Evolutionary conservation across 1,140 invertebrate species (phyloP).

Genomic region (Lordiphosa clarofinis): DNA sequence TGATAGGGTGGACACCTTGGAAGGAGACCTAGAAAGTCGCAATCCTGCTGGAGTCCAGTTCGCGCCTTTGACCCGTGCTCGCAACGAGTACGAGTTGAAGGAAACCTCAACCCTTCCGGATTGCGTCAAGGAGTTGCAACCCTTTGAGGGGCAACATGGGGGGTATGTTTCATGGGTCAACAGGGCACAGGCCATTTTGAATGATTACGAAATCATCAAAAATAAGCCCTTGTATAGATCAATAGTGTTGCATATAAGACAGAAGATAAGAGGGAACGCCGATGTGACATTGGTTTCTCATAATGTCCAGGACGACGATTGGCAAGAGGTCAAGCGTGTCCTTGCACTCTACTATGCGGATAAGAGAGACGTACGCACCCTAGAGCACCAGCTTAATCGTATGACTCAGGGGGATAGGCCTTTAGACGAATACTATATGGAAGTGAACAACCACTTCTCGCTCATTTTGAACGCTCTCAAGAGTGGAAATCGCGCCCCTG

Average conservation of each 20-base stretch:
- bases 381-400: background rate
- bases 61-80: too few species aligned
- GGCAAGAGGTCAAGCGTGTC: conserved; percentile 4
- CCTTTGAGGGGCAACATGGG: background rate
- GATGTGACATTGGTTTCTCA: conserved; percentile 1
- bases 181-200: conserved; percentile 10
- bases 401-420: background rate
- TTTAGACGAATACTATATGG: too few species aligned
- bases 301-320: conserved; percentile 13
- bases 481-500: too few species aligned
- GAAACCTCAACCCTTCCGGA: too few species aligned
- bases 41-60: too few species aligned
- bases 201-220: background rate
- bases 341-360: conserved; percentile 3
- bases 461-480: too few species aligned
- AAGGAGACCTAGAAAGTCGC: too few species aligned
- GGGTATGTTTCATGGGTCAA: conserved; percentile 8
- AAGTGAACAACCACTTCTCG: too few species aligned
- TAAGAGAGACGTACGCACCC: conserved; percentile 1
- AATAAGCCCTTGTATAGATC: conserved; percentile 9
- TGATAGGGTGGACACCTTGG: too few species aligned
- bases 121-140: too few species aligned
- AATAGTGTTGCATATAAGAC: background rate
- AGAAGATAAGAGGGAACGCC: conserved; percentile 7
- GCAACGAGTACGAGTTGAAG: too few species aligned